phyloP scores from a whole-genome alignment of 2,797 vertebrate species.

The Tenualosa thibaudeaui region DNA sequence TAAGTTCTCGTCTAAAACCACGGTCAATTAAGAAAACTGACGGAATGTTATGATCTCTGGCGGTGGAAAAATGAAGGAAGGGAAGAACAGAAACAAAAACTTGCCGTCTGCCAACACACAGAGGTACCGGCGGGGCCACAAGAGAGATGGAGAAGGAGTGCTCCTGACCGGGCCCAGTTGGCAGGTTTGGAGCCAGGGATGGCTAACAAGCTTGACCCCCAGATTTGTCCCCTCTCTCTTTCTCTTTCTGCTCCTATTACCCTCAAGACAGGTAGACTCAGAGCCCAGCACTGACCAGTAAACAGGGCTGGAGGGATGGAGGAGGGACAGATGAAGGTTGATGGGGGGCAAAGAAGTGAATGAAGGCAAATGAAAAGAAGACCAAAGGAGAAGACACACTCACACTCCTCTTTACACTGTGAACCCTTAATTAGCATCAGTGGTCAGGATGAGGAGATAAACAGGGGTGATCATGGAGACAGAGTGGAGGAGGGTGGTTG shows the following conservation, averaged over 20 bases:
- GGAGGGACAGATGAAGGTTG: too few species aligned
- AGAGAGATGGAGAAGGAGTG: too few species aligned
- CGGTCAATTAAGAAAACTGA: constrained; percentile 16
- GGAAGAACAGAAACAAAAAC: background rate
- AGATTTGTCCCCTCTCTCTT: background rate
- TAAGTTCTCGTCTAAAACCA: constrained; percentile 18
- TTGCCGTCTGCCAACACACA: background rate
- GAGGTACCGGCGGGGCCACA: background rate
- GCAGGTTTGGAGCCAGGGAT: background rate
- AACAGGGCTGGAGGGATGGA: too few species aligned
- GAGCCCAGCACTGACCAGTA: too few species aligned
- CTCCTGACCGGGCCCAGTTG: background rate
- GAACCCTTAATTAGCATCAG: background rate
- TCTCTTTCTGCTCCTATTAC: too few species aligned
- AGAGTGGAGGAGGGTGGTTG: background rate
- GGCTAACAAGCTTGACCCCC: background rate
- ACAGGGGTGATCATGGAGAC: background rate
- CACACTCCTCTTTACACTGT: background rate
- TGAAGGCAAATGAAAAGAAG: background rate
- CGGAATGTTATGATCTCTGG: constrained; percentile 23
- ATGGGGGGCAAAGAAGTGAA: background rate
- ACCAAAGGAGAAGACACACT: background rate
- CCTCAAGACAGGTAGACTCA: too few species aligned
- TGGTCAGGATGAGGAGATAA: background rate
- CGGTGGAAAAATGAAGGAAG: background rate